These are phyloP conservation scores for Vimba vimba DNA, from an alignment of 2,113 vertebrate species.

Conservation along the genomic window DNA sequence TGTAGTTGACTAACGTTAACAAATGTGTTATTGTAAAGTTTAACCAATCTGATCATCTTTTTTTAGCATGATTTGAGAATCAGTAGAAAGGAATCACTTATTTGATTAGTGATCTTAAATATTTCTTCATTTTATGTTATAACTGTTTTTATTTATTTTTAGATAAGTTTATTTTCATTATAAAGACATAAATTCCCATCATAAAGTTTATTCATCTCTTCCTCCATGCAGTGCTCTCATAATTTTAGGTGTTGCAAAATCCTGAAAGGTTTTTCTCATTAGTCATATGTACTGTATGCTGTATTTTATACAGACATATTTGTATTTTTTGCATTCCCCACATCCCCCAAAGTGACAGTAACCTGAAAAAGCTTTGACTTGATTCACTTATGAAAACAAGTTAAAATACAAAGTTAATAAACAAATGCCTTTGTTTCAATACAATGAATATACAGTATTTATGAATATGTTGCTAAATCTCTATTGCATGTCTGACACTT, in stretches of 20 bases:
- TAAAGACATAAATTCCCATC: not conserved
- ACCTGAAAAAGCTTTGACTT: not conserved
- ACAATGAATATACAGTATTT: not conserved
- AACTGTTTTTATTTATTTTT: not conserved
- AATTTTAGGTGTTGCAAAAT: not conserved
- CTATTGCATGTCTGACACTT: constrained; percentile 45
- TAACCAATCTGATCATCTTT: not conserved
- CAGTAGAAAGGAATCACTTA: not conserved
- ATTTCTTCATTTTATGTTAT: not conserved
- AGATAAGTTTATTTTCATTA: not conserved
- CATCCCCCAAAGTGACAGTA: not conserved
- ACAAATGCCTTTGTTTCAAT: not conserved
- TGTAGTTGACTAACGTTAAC: not conserved
- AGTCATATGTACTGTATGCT: not conserved
- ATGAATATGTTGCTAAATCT: not conserved
- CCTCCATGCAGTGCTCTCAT: not conserved
- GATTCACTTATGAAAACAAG: not conserved
- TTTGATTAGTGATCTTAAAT: not conserved
- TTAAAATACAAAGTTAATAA: not conserved
- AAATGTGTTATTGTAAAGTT: no score
- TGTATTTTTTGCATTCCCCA: not conserved
- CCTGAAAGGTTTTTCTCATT: not conserved
- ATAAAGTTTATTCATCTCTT: not conserved
- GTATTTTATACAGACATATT: no score
- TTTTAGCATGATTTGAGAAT: not conserved